Evolutionary conservation across 2,888 invertebrate genomes (phyloP).

Genomic region (Trichopoda pennipes): DNA sequence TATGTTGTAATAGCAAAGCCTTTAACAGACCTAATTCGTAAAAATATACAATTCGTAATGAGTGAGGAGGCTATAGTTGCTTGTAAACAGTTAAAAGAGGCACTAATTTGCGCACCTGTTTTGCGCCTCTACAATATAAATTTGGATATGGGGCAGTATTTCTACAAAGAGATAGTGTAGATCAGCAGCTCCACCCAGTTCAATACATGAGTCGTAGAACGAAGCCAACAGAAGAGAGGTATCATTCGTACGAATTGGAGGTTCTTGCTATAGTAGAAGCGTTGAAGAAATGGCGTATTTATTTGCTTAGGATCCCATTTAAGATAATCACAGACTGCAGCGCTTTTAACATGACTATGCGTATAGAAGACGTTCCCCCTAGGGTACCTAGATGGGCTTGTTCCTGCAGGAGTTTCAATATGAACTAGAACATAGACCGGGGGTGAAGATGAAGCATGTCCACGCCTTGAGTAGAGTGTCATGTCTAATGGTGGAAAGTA

Average conservation of each 20-base stretch:
- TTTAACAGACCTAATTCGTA: no score
- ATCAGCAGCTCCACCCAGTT: conserved; percentile 72
- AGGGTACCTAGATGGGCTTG: conserved; percentile 70
- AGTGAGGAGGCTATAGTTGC: neutral
- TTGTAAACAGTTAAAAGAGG: neutral
- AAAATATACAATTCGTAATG: neutral
- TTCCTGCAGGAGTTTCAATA: conserved; percentile 68
- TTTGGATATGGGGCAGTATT: conserved; percentile 58
- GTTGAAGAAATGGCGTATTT: conserved; percentile 74
- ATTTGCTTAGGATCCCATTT: conserved; percentile 72
- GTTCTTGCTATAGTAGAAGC: conserved; percentile 75
- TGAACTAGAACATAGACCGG: conserved; percentile 66
- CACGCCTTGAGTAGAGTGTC: conserved; percentile 44
- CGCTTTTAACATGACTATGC: conserved; percentile 74
- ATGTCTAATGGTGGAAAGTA: conserved; percentile 33
- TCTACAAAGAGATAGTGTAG: conserved; percentile 72
- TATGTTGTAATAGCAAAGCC: no score
- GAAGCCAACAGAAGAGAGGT: conserved; percentile 71
- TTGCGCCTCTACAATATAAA: conserved; percentile 19
- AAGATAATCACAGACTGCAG: conserved; percentile 75
- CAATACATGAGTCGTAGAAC: conserved; percentile 75
- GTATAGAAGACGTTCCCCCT: conserved; percentile 71
- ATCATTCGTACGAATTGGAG: conserved; percentile 76
- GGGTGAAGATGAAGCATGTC: conserved; percentile 48
- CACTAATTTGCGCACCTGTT: neutral